These are phyloP conservation scores for Pelochelys cantorii DNA, from an alignment of 2,797 vertebrate species.

Conservation along the genomic window DNA sequence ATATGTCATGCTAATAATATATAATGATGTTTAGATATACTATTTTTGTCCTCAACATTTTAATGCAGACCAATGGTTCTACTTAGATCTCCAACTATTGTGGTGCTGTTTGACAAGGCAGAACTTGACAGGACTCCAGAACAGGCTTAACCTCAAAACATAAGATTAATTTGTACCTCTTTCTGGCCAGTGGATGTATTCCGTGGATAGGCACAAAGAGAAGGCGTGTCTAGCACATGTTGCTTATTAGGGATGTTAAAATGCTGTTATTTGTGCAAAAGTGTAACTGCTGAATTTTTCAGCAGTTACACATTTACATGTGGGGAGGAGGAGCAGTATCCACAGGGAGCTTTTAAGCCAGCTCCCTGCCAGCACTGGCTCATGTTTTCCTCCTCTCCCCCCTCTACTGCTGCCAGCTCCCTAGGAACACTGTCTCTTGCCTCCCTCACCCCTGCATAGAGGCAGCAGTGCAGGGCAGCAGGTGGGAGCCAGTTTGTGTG, in stretches of 20 bases:
- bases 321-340: too few species aligned
- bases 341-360: too few species aligned
- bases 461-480: too few species aligned
- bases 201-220: neutral
- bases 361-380: too few species aligned
- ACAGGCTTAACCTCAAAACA: neutral
- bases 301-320: too few species aligned
- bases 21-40: neutral
- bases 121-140: neutral
- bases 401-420: too few species aligned
- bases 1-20: neutral
- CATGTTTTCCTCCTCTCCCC: too few species aligned
- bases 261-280: too few species aligned
- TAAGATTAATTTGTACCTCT: neutral
- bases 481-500: too few species aligned
- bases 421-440: too few species aligned
- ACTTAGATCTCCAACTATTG: neutral
- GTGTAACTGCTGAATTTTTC: too few species aligned
- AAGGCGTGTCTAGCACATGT: neutral
- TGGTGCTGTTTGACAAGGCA: neutral
- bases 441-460: too few species aligned
- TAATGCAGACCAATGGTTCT: neutral
- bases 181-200: neutral
- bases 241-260: neutral
- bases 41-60: neutral